Conservation (phyloP, 2,113 vertebrate species). For the Gadus macrocephalus region DNA sequence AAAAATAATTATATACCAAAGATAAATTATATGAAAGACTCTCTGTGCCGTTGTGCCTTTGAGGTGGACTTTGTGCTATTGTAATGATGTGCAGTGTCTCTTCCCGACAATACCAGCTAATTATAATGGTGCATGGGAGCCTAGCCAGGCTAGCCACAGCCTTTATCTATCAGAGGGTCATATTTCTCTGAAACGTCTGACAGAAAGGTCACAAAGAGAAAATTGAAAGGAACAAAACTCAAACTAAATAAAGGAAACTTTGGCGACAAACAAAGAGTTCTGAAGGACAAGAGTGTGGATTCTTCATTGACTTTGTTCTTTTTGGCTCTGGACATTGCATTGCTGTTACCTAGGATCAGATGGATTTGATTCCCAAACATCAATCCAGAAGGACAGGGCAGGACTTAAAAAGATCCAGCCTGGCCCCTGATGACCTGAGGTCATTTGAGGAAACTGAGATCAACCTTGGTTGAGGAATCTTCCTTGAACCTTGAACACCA, state of each 20-base stretch:
- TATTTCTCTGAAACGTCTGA: slow-evolving; percentile 37
- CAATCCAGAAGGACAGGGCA: too few species aligned
- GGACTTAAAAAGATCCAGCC: too few species aligned
- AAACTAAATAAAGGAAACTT: slow-evolving; percentile 3
- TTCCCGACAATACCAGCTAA: slow-evolving; percentile 42
- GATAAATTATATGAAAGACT: background rate
- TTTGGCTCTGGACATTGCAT: background rate
- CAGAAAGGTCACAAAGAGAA: slow-evolving; percentile 39
- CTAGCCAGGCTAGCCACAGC: slow-evolving; percentile 25
- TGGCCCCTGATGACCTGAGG: too few species aligned
- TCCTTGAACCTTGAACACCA: too few species aligned
- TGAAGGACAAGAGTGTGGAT: background rate
- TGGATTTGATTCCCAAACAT: too few species aligned
- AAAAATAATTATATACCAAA: background rate
- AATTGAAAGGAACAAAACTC: slow-evolving; percentile 12
- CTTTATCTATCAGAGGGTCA: slow-evolving; percentile 40
- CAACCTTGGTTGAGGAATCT: too few species aligned
- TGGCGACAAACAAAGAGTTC: background rate
- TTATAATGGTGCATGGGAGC: slow-evolving; percentile 50
- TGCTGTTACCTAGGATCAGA: slow-evolving; percentile 18
- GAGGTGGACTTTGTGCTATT: slow-evolving; percentile 17
- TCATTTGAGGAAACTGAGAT: too few species aligned
- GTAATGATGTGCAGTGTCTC: slow-evolving; percentile 26
- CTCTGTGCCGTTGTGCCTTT: slow-evolving; percentile 23
- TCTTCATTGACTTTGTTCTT: background rate